Evolutionary conservation across 2,888 invertebrate genomes (phyloP).

Genomic region (Nephrotoma guestfalica): DNA sequence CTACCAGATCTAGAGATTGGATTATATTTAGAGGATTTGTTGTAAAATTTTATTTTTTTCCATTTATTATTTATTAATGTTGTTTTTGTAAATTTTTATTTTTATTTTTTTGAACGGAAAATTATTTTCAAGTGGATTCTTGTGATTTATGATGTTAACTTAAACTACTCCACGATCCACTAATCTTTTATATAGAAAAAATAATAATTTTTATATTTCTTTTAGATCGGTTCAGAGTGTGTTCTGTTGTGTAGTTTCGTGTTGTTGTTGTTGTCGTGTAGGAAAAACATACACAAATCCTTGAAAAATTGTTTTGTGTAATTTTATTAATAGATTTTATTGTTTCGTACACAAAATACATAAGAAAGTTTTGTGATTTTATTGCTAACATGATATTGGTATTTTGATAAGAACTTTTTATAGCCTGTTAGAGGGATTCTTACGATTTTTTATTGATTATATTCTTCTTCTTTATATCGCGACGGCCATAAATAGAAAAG

Average conservation of each 20-base stretch:
- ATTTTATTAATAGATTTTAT: not conserved
- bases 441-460: not conserved
- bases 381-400: not conserved
- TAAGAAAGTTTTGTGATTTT: not conserved
- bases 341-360: not conserved
- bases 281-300: not conserved
- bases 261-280: not conserved
- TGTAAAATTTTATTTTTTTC: not conserved
- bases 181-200: not conserved
- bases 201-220: not conserved
- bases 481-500: too few relatives aligned
- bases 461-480: not conserved
- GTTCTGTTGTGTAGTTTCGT: not conserved
- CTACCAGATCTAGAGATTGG: not conserved
- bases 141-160: not conserved
- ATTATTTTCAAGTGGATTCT: not conserved
- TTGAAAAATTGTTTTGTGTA: not conserved
- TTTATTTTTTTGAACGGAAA: not conserved
- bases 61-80: not conserved
- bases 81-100: not conserved
- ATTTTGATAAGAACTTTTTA: not conserved
- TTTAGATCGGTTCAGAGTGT: not conserved
- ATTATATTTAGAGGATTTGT: not conserved
- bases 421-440: not conserved
- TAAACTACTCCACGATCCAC: not conserved